Base-by-base conservation (phyloP, 1,140 invertebrate genomes). In the Pseudobourletiella spinata region DNA sequence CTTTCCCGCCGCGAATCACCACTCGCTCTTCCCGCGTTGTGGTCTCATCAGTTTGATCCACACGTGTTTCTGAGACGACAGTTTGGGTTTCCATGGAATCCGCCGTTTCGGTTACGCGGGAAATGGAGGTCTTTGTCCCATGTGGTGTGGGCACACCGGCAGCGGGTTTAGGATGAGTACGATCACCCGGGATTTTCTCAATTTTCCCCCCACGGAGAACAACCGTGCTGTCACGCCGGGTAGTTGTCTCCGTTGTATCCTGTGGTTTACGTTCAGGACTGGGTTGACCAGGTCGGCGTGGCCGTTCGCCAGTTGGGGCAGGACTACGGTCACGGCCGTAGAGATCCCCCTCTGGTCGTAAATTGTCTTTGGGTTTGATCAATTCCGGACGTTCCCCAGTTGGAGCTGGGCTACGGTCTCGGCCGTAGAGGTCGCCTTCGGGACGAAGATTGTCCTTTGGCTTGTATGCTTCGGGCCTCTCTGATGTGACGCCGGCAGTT, bases 291-390 rank as follows among this genome's bases (percentile, higher is more conserved):
- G 22, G 50, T 16, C 25, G 8, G n/a, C 18, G n/a, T 24, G 22
- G 22, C 18, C 22, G 30, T 54, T 48, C 6, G 8, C 6, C 6
- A 20, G 16, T 11, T 15, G 46, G 6, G 24, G 46, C 6, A 20
- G 6, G 6, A 20, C 8, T 15, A 11, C 18, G 16, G 8, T 20
- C 18, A 6, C 18, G 6, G 6, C 46, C 6, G 22, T 48, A 48
- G 51, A 71, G 67, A 15, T 71, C 61, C 3, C 71, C 71, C 61
- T 57, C 61, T 14, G 42, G 52, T 22, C 35, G 69, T 0, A 83
- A 61, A 70, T 83, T 82, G 65, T 83, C 82, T 74, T 39, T 55
- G 39, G 50, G 79, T 58, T 77, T 81, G 1, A 81, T 76, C 24
- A 26, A 15, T 1, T 22, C 18, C 14, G 15, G 14, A 0, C 61